Percentiles rank a stretch among this genome's conserved stretches.
Conservation (phyloP, 2,797 vertebrate species). For the Enteromius treurensis region DNA sequence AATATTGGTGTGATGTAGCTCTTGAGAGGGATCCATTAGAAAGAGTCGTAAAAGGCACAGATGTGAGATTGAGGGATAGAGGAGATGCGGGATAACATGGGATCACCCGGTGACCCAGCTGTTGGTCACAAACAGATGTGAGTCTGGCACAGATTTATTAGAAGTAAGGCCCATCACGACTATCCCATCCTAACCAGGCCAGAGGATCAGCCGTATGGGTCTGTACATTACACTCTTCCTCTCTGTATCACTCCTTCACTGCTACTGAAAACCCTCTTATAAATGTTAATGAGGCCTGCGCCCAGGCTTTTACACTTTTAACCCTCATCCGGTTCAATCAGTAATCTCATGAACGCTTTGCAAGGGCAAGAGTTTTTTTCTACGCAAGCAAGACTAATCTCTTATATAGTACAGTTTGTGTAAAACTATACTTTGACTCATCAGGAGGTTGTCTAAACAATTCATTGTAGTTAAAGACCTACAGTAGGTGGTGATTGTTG, state of each 20-base stretch:
- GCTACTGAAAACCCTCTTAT: constrained; percentile 35
- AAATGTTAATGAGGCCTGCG: constrained; percentile 39
- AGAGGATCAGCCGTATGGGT: background rate
- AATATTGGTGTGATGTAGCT: constrained; percentile 26
- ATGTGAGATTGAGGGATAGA: constrained; percentile 26
- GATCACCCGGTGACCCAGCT: constrained; percentile 40
- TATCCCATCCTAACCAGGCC: constrained; percentile 24
- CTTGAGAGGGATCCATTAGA: constrained; percentile 29
- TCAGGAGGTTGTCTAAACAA: background rate
- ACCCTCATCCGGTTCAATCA: constrained; percentile 23
- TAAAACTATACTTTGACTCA: background rate
- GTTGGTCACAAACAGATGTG: constrained; percentile 41
- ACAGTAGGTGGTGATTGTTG: background rate
- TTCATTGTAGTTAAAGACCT: background rate
- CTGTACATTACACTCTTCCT: constrained; percentile 21
- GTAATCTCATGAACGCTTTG: constrained; percentile 23
- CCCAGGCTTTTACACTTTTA: constrained; percentile 36
- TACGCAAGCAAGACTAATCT: background rate
- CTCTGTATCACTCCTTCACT: constrained; percentile 1
- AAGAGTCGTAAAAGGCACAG: constrained; percentile 39
- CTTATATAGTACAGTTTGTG: background rate
- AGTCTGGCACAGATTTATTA: constrained; percentile 21
- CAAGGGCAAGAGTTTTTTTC: background rate
- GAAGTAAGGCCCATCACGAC: constrained; percentile 26
- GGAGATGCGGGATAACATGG: constrained; percentile 37